phyloP scores from a whole-genome alignment of 2,797 vertebrate genomes.

The Lateolabrax maculatus region DNA sequence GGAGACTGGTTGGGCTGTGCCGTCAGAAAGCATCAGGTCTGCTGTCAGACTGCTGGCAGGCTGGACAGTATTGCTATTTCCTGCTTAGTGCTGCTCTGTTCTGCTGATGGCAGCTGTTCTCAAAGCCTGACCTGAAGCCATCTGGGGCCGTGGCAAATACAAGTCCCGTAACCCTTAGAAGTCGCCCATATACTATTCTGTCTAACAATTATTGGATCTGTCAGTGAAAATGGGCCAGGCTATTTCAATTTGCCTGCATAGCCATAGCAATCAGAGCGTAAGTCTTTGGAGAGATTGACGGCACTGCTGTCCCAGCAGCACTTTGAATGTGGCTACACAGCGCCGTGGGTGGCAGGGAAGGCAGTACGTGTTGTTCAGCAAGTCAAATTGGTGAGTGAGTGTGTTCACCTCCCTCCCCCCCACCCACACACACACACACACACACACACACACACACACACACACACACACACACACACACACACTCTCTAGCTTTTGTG shows the following conservation, averaged over 20 bases:
- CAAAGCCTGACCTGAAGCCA: constrained; percentile 10
- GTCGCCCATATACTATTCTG: neutral
- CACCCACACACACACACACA: neutral
- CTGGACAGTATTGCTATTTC: constrained; percentile 24
- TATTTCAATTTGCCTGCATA: constrained; percentile 13
- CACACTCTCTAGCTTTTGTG: constrained; percentile 39
- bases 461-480: neutral
- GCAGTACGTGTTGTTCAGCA: constrained; percentile 48
- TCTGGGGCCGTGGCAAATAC: neutral
- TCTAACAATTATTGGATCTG: constrained; percentile 16
- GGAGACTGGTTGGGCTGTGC: constrained; percentile 50
- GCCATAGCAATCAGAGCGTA: constrained; percentile 3
- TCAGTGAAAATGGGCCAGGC: constrained; percentile 11
- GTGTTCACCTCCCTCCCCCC: constrained; percentile 16
- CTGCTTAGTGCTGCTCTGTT: constrained; percentile 37
- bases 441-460: constrained; percentile 1
- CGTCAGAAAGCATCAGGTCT: constrained; percentile 62
- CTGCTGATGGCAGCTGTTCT: constrained; percentile 54
- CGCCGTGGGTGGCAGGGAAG: constrained; percentile 46
- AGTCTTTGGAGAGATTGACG: constrained; percentile 28
- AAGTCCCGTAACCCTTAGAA: neutral
- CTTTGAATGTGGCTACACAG: constrained; percentile 34
- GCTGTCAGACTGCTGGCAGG: constrained; percentile 51
- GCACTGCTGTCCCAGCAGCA: constrained; percentile 32
- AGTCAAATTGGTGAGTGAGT: constrained; percentile 50